phyloP scores from a whole-genome alignment of 2,113 vertebrate genomes.

The Nanorana parkeri region DNA sequence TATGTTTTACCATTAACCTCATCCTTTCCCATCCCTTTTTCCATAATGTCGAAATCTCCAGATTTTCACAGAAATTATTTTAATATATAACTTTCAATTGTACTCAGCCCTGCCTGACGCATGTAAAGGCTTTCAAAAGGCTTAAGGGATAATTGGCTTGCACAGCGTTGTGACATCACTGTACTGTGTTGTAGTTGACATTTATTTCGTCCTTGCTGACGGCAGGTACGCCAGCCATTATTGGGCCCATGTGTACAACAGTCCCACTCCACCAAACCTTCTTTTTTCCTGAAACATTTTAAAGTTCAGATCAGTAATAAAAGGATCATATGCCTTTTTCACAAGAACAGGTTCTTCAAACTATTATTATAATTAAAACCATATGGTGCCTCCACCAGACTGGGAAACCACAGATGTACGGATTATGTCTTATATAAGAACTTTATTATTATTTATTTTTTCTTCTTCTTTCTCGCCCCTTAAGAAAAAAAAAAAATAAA shows the following conservation, averaged over 20 bases:
- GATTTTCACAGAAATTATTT: too few relatives aligned
- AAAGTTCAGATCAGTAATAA: slow-evolving; percentile 81
- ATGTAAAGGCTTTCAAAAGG: too few relatives aligned
- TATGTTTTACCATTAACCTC: too few relatives aligned
- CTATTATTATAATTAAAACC: slow-evolving; percentile 93
- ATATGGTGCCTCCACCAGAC: slow-evolving; percentile 83
- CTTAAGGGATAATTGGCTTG: too few relatives aligned
- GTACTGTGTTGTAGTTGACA: too few relatives aligned
- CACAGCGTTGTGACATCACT: too few relatives aligned
- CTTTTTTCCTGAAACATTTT: slow-evolving; percentile 77
- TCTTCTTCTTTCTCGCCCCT: slow-evolving; percentile 70
- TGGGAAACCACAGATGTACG: slow-evolving; percentile 84
- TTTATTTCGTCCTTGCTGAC: too few relatives aligned
- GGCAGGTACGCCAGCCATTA: too few relatives aligned
- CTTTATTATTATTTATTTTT: slow-evolving; percentile 63
- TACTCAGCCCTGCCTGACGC: too few relatives aligned
- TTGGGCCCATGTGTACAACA: slow-evolving; percentile 70
- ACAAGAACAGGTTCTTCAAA: slow-evolving; percentile 89
- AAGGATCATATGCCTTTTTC: slow-evolving; percentile 78
- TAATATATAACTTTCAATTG: too few relatives aligned
- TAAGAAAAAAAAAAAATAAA: slow-evolving; percentile 64
- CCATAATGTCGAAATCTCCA: too few relatives aligned
- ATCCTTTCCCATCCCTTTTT: too few relatives aligned
- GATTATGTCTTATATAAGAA: slow-evolving; percentile 86
- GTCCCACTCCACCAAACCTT: slow-evolving; percentile 71